Evolutionary conservation across 2,113 vertebrate genomes (phyloP).

Genomic region (Toxotes jaculatrix): DNA sequence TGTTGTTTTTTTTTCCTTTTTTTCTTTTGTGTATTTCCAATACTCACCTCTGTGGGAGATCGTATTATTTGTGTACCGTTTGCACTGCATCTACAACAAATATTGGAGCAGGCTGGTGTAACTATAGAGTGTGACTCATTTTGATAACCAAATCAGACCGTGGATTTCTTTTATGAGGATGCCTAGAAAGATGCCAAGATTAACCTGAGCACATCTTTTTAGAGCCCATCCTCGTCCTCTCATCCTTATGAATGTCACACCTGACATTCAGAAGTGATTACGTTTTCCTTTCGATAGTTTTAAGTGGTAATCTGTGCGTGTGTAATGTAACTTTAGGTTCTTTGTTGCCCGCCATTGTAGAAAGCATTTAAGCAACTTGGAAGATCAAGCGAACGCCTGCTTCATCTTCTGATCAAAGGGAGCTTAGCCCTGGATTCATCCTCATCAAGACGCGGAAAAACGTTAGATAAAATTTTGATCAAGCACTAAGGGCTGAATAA

Average conservation of each 20-base stretch:
- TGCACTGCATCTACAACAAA: conserved; percentile 24
- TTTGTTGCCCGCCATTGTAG: conserved; percentile 32
- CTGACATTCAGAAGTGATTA: conserved; percentile 27
- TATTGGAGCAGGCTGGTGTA: conserved; percentile 21
- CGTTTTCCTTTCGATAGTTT: conserved; percentile 18
- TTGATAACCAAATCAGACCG: conserved; percentile 26
- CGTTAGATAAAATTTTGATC: conserved; percentile 69
- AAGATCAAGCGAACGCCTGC: conserved; percentile 59
- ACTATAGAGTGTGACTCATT: conserved; percentile 54
- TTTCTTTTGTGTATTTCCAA: conserved; percentile 1
- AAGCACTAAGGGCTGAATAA: conserved; percentile 70
- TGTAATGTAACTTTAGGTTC: conserved; percentile 36
- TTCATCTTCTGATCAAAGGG: conserved; percentile 73
- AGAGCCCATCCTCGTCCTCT: conserved; percentile 6
- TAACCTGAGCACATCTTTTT: conserved; percentile 6
- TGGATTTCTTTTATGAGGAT: conserved; percentile 13
- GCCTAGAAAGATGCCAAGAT: conserved; percentile 17
- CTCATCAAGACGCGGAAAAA: conserved; percentile 71
- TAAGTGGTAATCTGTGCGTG: conserved; percentile 1
- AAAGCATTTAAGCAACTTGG: conserved; percentile 54
- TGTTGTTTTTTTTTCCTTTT: neutral
- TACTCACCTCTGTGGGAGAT: conserved; percentile 13
- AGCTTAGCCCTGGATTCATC: conserved; percentile 68
- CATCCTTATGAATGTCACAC: conserved; percentile 13
- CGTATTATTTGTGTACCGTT: conserved; percentile 31